Conservation (phyloP, 1,140 invertebrate species). For the Drosophila virilis region DNA sequence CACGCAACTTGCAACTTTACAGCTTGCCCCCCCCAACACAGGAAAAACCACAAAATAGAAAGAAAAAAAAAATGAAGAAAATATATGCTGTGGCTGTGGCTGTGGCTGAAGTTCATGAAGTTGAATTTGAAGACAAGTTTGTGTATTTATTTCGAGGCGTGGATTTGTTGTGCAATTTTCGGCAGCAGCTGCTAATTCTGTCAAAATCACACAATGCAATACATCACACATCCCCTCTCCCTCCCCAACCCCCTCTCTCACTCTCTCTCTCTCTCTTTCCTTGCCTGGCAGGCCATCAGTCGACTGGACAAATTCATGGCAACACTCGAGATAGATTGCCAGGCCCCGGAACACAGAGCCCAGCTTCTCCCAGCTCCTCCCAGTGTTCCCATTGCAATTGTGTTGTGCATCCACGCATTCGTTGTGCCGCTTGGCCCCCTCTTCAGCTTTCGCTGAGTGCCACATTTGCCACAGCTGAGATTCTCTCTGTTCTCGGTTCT, state of each 20-base stretch:
- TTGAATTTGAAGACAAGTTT: constrained; percentile 4
- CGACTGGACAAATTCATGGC: constrained; percentile 70
- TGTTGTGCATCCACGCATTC: constrained; percentile 52
- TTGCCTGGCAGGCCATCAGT: constrained; percentile 40
- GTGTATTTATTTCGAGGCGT: neutral
- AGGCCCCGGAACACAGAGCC: constrained; percentile 30
- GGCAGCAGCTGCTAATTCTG: constrained; percentile 81
- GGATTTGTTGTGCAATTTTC: constrained; percentile 76
- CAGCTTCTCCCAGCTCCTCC: constrained; percentile 25
- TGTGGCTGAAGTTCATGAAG: constrained; percentile 1
- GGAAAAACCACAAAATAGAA: no score
- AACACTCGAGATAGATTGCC: constrained; percentile 75
- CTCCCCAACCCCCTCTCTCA: neutral
- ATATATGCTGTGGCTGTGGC: no score
- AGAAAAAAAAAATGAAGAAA: no score
- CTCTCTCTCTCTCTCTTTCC: neutral
- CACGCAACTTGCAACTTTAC: constrained; percentile 26
- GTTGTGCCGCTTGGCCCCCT: constrained; percentile 23
- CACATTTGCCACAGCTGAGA: constrained; percentile 64
- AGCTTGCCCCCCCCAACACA: constrained; percentile 16
- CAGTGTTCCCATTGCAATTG: constrained; percentile 32
- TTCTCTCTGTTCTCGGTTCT: constrained; percentile 29
- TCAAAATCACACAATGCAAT: constrained; percentile 81
- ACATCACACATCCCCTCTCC: constrained; percentile 60
- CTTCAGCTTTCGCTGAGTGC: neutral